Conservation (phyloP, 2,113 vertebrate species). For the Rhinogobius similis region DNA sequence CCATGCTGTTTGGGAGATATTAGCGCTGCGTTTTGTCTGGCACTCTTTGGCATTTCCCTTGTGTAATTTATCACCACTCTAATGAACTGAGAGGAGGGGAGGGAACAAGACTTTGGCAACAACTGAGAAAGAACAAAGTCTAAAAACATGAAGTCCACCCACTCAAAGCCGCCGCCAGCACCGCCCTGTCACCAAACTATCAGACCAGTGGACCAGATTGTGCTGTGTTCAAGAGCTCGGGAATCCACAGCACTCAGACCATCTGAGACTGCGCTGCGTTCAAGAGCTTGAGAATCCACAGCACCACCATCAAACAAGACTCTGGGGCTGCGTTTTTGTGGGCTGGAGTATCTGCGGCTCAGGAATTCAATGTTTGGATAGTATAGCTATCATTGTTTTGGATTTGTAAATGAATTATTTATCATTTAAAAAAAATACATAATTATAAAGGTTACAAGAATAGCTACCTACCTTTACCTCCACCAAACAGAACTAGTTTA, state of each 20-base stretch:
- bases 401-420: too few species aligned
- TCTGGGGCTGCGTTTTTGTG: too few species aligned
- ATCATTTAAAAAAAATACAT: too few species aligned
- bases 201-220: constrained; percentile 28
- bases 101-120: constrained; percentile 5
- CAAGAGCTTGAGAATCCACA: too few species aligned
- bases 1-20: constrained; percentile 42
- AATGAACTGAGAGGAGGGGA: constrained; percentile 48
- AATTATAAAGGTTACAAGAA: too few species aligned
- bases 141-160: constrained; percentile 24
- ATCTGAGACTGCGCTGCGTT: too few species aligned
- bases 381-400: too few species aligned
- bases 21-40: constrained; percentile 34
- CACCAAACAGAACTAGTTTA: too few species aligned
- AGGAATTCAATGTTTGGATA: too few species aligned
- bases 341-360: too few species aligned
- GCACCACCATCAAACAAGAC: too few species aligned
- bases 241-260: constrained; percentile 45
- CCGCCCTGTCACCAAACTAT: constrained; percentile 21
- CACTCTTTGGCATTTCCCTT: constrained; percentile 52
- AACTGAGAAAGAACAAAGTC: constrained; percentile 34
- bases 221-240: constrained; percentile 53
- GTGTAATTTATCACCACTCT: constrained; percentile 60
- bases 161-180: constrained; percentile 29
- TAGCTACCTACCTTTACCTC: too few species aligned